Percentiles rank a stretch among this genome's conserved stretches.
phyloP scores from a whole-genome alignment of 2,113 vertebrate genomes.

The Merops nubicus region DNA sequence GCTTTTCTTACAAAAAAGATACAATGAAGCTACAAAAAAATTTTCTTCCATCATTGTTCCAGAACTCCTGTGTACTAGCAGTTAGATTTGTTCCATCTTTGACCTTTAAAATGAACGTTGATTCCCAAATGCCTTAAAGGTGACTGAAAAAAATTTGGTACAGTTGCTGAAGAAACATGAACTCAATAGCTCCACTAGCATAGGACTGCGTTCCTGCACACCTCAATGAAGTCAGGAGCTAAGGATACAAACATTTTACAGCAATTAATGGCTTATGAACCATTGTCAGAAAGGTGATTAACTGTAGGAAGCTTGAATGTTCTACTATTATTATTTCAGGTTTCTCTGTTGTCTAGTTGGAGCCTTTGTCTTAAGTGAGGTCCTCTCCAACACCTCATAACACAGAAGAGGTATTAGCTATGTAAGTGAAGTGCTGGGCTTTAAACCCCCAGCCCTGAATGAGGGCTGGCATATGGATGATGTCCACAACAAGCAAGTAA shows the following conservation, averaged over 20 bases:
- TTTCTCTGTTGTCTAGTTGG: background rate
- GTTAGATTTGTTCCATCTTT: background rate
- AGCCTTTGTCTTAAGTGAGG: background rate
- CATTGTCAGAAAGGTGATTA: background rate
- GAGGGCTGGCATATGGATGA: too few species aligned
- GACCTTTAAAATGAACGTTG: background rate
- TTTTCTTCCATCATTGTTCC: background rate
- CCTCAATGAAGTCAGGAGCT: background rate
- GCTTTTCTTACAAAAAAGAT: background rate
- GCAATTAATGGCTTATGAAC: background rate
- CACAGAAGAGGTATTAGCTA: fast-evolving
- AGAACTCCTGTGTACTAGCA: background rate
- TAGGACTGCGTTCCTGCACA: background rate
- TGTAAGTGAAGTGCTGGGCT: too few species aligned
- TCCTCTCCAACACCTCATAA: fast-evolving
- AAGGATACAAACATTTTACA: background rate
- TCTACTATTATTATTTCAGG: background rate
- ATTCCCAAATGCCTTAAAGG: background rate
- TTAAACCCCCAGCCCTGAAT: too few species aligned
- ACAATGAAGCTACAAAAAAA: background rate
- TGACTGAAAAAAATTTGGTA: background rate
- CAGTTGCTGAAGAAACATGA: background rate
- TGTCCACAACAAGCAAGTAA: too few species aligned
- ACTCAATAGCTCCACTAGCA: background rate
- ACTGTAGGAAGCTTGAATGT: background rate